Evolutionary conservation across 2,888 invertebrate genomes (phyloP), one percentile per base, ranked within the genome.

Genomic region (Bibio marci): DNA sequence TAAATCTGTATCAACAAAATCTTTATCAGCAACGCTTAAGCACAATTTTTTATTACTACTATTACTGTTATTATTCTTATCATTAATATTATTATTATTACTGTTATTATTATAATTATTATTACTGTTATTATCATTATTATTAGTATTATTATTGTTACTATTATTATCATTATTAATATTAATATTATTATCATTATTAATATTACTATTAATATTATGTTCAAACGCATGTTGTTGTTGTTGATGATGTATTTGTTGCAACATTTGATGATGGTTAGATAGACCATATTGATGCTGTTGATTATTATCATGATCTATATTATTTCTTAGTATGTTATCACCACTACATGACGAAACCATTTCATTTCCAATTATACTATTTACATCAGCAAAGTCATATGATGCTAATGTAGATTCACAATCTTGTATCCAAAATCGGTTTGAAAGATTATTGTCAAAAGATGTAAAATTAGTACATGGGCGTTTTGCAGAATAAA

Each of bases 181-280:
- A n/a, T 19, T 28, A 13, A 44, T 41, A 10, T 36, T 25, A 31
- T 45, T 43, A 37, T 48, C 48, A 38, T 47, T 48, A 47, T 47
- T 47, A 4, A 38, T 34, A 10, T 47, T 41, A 26, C 48, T 49
- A 17, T 39, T 40, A 2, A 39, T 38, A n/a, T 44, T 41, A 30
- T 19, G 10, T 12, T 18, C 25, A 2, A 30, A 31, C 4, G 25
- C 5, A 12, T n/a, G 13, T 14, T 22, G 35, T 27, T 27, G 36
- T 8, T 17, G 15, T 11, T 28, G 28, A 8, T 35, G 35, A 15
- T 32, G 32, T 11, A 15, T 13, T 11, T 32, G 32, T 11, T 14
- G 32, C 32, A 32, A 15, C 15, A 14, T 15, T 6, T 14, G 15
- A 4, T 32, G 15, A 30, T 12, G 13, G 13, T 12, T 30, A 14